Evolutionary conservation across 1,140 invertebrate genomes (phyloP).

Genomic region (Euschistus heros): DNA sequence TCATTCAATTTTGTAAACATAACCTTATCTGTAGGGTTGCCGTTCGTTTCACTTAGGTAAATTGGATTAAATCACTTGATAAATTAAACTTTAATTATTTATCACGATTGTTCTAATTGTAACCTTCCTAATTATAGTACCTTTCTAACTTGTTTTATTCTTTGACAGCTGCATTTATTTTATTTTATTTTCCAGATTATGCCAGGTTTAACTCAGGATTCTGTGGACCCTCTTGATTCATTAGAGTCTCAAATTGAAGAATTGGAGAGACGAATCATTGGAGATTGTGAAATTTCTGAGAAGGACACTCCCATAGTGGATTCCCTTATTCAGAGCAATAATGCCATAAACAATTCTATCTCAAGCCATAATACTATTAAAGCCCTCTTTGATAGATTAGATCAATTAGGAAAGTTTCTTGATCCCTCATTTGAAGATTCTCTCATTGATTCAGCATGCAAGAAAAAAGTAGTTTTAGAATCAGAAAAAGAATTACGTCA

Average conservation of each 20-base stretch:
- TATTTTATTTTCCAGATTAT: conserved; percentile 15
- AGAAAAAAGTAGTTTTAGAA: conserved; percentile 19
- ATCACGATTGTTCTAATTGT: too few species aligned
- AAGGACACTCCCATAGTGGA: conserved; percentile 17
- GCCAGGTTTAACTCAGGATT: conserved; percentile 13
- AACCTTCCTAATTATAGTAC: too few species aligned
- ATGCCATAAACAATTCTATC: neutral
- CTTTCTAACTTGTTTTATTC: too few species aligned
- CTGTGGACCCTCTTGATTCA: conserved; percentile 19
- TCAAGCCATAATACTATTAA: conserved; percentile 15
- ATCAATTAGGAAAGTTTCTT: conserved; percentile 14
- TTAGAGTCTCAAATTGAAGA: conserved; percentile 22
- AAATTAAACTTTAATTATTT: too few species aligned
- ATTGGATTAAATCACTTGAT: too few species aligned
- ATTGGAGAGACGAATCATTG: conserved; percentile 20
- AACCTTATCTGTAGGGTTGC: too few species aligned
- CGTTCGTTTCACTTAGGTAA: too few species aligned
- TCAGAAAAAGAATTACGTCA: conserved; percentile 20
- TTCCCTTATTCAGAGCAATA: conserved; percentile 11
- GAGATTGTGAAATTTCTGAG: conserved; percentile 10
- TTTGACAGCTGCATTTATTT: too few species aligned
- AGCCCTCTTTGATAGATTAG: conserved; percentile 18
- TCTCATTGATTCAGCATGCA: neutral
- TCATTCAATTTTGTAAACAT: too few species aligned
- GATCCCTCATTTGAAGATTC: conserved; percentile 23